Evolutionary conservation across 2,888 invertebrate species (phyloP).

Genomic region (Brassicogethes aeneus): DNA sequence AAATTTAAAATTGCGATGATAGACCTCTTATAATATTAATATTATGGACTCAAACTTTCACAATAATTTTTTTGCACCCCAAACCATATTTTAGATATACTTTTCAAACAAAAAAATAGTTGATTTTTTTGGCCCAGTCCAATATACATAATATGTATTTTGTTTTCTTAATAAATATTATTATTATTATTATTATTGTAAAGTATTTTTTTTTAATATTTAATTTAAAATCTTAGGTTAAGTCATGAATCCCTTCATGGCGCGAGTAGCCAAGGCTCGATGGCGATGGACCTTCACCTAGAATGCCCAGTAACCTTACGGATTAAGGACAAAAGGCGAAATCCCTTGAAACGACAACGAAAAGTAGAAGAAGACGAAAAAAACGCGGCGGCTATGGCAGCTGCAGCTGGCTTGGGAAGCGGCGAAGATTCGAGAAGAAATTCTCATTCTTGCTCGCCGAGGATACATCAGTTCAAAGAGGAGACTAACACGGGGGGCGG

Average conservation of each 20-base stretch:
- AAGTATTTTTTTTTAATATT: not conserved
- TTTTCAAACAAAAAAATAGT: no score
- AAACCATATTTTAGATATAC: no score
- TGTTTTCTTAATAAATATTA: no score
- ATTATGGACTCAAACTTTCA: no score
- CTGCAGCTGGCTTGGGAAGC: no score
- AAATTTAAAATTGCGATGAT: no score
- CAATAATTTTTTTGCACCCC: no score
- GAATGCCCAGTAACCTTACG: constrained; percentile 50
- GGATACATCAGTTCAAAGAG: constrained; percentile 30
- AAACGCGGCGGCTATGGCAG: constrained; percentile 16
- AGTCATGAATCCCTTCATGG: constrained; percentile 49
- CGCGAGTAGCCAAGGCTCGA: constrained; percentile 57
- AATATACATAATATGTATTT: no score
- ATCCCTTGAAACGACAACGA: constrained; percentile 66
- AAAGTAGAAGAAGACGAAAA: constrained; percentile 61
- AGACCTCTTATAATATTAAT: no score
- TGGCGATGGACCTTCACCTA: constrained; percentile 67
- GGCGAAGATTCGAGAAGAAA: constrained; percentile 28
- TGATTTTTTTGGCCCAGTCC: no score
- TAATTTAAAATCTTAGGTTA: constrained; percentile 34
- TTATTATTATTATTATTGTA: not conserved
- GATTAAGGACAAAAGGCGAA: constrained; percentile 54
- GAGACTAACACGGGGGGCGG: constrained; percentile 24
- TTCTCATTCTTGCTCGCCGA: constrained; percentile 37